phyloP scores from a whole-genome alignment of 2,888 invertebrate species.

The Spialia ferax region DNA sequence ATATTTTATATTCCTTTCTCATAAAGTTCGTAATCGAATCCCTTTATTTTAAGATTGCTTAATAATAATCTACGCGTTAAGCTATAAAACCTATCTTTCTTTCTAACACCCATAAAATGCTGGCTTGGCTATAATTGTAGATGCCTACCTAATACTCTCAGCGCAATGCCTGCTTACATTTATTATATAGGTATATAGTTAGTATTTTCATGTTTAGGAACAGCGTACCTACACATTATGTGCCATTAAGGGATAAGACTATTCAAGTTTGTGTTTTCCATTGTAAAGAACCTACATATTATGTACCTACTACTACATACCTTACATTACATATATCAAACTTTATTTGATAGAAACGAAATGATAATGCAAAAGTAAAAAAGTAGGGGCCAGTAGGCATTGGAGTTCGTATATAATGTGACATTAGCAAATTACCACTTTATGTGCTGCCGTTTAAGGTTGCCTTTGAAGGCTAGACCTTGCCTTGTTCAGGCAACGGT shows the following conservation, averaged over 20 bases:
- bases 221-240: background rate
- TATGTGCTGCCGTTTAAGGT: conserved; percentile 59
- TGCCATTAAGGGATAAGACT: background rate
- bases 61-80: conserved; percentile 15
- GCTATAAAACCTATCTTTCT: conserved; percentile 27
- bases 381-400: background rate
- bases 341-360: conserved; percentile 3
- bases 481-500: conserved; percentile 69
- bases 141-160: conserved; percentile 9
- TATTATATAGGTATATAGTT: too few species aligned
- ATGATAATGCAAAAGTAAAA: conserved; percentile 15
- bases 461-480: conserved; percentile 50
- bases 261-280: background rate
- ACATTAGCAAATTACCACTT: conserved; percentile 44
- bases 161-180: background rate
- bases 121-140: conserved; percentile 12
- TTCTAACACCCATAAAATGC: conserved; percentile 24
- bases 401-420: background rate
- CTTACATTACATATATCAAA: too few species aligned
- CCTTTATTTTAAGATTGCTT: conserved; percentile 23
- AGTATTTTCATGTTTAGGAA: too few species aligned
- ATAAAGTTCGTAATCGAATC: conserved; percentile 15
- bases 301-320: too few species aligned
- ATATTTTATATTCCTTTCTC: background rate
- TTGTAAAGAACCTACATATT: background rate